Evolutionary conservation across 2,888 invertebrate species (phyloP), one percentile per base, ranked within the genome.

Genomic region (Cosmia pyralina): DNA sequence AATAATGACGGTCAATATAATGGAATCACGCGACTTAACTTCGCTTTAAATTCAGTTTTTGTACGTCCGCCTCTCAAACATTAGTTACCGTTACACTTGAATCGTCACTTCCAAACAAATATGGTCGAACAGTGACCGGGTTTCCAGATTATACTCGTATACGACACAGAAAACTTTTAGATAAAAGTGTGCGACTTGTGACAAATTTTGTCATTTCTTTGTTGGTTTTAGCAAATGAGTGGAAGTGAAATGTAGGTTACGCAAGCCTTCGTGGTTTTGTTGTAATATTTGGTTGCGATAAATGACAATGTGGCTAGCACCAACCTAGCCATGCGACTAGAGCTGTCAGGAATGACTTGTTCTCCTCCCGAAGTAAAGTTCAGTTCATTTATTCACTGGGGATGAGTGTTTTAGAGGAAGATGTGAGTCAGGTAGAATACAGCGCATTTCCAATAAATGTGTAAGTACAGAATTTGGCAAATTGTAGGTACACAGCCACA

Each of bases 81-180:
- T 70, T 44, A 64, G 52, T 77, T 77, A 76, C 84, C 81, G 84
- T 84, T 85, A 84, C 10, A 59, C 15, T 71, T 69, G 22, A 67
- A 50, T 22, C 70, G 72, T 76, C 55, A 69, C 28, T 66, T 55
- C 62, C 71, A 66, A 72, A 77, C 77, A 79, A 83, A 85, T 60
- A 83, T 72, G 76, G 64, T 15, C 58, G 57, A 46, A 10, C 41
- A n/a, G 53, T 85, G 69, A 85, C 83, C 83, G 75, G 63, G 85
- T 83, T 86, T 79, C 71, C 59, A 68, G 66, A 79, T 72, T 74
- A 62, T 38, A 74, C 50, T n/a, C n/a, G n/a, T n/a, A n/a, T n/a
- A 64, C 57, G 80, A 71, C 79, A 86, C 77, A 75, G 71, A 78
- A 71, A 48, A 72, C 57, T 65, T 62, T 70, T 69, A 70, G 85